Conservation (phyloP, 2,797 vertebrate genomes). For the Pogonophryne albipinna region DNA sequence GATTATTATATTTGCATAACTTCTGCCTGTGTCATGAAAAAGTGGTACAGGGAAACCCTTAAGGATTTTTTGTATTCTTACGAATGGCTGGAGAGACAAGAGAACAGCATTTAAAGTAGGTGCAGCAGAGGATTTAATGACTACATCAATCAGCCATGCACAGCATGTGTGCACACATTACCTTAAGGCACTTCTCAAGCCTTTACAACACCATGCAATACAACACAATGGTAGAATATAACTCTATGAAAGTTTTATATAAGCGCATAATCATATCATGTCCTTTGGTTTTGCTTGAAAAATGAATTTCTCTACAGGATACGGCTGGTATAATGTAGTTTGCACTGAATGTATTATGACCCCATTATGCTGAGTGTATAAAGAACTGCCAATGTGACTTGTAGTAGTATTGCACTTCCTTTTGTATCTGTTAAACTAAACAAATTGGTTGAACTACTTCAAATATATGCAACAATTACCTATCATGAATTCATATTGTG, state of each 20-base stretch:
- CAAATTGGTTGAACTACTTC: background rate
- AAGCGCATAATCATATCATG: background rate
- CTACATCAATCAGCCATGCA: conserved; percentile 44
- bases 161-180: conserved; percentile 17
- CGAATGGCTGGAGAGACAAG: conserved; percentile 42
- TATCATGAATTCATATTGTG: background rate
- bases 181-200: conserved; percentile 13
- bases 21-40: conserved; percentile 45
- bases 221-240: background rate
- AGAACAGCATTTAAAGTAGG: conserved; percentile 52
- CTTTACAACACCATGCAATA: background rate
- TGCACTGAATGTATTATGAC: background rate
- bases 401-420: background rate
- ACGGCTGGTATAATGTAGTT: background rate
- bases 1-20: conserved; percentile 53
- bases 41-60: conserved; percentile 10
- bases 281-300: conserved; percentile 2
- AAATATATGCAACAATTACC: background rate
- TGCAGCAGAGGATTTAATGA: conserved; percentile 49
- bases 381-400: conserved; percentile 2
- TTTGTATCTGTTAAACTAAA: background rate
- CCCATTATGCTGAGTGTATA: background rate
- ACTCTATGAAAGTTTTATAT: background rate
- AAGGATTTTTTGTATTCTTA: conserved; percentile 17
- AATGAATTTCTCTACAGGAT: background rate